phyloP scores from a whole-genome alignment of 2,797 vertebrate genomes.

The Ficedula albicollis region DNA sequence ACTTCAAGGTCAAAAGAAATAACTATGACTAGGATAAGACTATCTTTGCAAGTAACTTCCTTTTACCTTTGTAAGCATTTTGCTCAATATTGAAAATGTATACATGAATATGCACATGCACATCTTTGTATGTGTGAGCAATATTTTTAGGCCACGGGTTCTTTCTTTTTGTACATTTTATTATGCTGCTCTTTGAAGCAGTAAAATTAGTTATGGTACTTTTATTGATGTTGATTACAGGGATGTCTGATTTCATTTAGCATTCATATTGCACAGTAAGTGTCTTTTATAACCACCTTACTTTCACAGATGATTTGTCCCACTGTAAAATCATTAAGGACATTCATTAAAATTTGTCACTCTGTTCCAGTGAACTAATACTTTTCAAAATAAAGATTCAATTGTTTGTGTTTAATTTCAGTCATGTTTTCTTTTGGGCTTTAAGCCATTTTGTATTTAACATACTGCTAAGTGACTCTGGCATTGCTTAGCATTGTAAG shows the following conservation, averaged over 20 bases:
- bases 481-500: slow-evolving; percentile 26
- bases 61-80: slow-evolving; percentile 53
- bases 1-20: slow-evolving; percentile 18
- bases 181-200: slow-evolving; percentile 58
- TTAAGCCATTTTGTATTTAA: slow-evolving; percentile 56
- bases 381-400: slow-evolving; percentile 68
- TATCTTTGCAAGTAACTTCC: slow-evolving; percentile 26
- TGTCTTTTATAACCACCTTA: slow-evolving; percentile 64
- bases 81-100: slow-evolving; percentile 18
- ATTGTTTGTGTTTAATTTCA: slow-evolving; percentile 73
- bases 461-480: slow-evolving; percentile 41
- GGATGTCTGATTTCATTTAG: slow-evolving; percentile 70
- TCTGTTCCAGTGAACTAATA: slow-evolving; percentile 59
- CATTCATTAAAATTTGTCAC: slow-evolving; percentile 72
- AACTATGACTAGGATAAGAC: slow-evolving; percentile 3
- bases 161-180: slow-evolving; percentile 50
- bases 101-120: background rate
- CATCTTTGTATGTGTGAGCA: background rate
- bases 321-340: slow-evolving; percentile 73
- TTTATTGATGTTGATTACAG: slow-evolving; percentile 62
- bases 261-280: slow-evolving; percentile 37
- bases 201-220: slow-evolving; percentile 66
- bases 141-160: background rate
- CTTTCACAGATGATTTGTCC: slow-evolving; percentile 71
- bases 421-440: slow-evolving; percentile 67